Evolutionary conservation across 2,113 vertebrate genomes (phyloP).

Genomic region (Parotia lawesii): DNA sequence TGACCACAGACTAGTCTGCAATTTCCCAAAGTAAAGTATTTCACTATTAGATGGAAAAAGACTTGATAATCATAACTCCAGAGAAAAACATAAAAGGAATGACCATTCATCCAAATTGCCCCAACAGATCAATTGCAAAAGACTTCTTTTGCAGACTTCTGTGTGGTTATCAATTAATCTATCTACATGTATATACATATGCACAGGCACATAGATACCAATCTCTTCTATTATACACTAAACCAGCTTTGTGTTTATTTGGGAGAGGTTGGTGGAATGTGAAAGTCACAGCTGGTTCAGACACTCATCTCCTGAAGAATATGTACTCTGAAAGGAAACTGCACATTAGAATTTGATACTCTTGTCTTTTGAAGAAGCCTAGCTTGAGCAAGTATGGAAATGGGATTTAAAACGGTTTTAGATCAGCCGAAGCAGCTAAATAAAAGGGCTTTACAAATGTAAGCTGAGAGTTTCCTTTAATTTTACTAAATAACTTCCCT

Average conservation of each 20-base stretch:
- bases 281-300: slow-evolving; percentile 59
- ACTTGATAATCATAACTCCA: not conserved
- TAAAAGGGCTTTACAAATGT: not conserved
- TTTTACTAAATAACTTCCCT: not conserved
- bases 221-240: not conserved
- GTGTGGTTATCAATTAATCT: slow-evolving; percentile 18
- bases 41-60: not conserved
- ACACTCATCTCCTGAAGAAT: slow-evolving; percentile 10
- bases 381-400: slow-evolving; percentile 34
- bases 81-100: slow-evolving; percentile 29
- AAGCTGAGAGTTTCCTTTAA: not conserved
- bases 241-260: slow-evolving; percentile 12
- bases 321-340: slow-evolving; percentile 50
- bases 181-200: not conserved
- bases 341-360: slow-evolving; percentile 41
- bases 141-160: not conserved
- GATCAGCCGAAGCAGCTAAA: not conserved
- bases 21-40: not conserved
- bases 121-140: slow-evolving; percentile 11
- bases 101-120: not conserved
- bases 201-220: not conserved
- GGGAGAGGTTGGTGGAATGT: not conserved
- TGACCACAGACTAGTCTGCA: not conserved
- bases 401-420: slow-evolving; percentile 42
- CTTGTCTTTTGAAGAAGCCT: slow-evolving; percentile 42